These are phyloP conservation scores for Drosophila simulans DNA, from an alignment of 1,140 invertebrate species.

Conservation along the genomic window DNA sequence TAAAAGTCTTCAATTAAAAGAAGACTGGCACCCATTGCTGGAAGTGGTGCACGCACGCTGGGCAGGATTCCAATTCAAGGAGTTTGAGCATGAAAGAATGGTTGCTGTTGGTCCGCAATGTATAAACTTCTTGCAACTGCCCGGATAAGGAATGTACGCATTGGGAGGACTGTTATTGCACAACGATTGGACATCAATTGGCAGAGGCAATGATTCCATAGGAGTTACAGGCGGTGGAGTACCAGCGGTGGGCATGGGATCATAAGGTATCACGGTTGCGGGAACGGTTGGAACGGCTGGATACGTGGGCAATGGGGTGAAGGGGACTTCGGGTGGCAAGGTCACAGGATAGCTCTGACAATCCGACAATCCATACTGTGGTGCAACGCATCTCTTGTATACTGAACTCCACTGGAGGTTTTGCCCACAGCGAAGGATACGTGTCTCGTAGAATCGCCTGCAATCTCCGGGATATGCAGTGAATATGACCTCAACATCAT, in stretches of 20 bases:
- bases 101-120: constrained; percentile 47
- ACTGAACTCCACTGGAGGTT: constrained; percentile 41
- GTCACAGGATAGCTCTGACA: background rate
- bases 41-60: constrained; percentile 25
- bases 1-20: too few relatives aligned
- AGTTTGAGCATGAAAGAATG: constrained; percentile 44
- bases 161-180: constrained; percentile 17
- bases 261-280: too few relatives aligned
- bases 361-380: background rate
- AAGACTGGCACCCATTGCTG: constrained; percentile 5
- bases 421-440: constrained; percentile 12
- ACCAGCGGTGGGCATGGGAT: constrained; percentile 33
- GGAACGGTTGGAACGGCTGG: background rate
- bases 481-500: constrained; percentile 22
- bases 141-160: constrained; percentile 59
- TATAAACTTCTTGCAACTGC: constrained; percentile 71
- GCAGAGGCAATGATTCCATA: background rate
- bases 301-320: too few relatives aligned
- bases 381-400: constrained; percentile 27
- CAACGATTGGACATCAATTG: constrained; percentile 21
- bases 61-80: constrained; percentile 48
- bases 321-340: background rate
- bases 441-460: constrained; percentile 37
- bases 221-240: constrained; percentile 28
- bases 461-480: constrained; percentile 47